Evolutionary conservation across 2,888 invertebrate genomes (phyloP), one percentile per base, ranked within the genome.

Genomic region (Epicampocera succincta): DNA sequence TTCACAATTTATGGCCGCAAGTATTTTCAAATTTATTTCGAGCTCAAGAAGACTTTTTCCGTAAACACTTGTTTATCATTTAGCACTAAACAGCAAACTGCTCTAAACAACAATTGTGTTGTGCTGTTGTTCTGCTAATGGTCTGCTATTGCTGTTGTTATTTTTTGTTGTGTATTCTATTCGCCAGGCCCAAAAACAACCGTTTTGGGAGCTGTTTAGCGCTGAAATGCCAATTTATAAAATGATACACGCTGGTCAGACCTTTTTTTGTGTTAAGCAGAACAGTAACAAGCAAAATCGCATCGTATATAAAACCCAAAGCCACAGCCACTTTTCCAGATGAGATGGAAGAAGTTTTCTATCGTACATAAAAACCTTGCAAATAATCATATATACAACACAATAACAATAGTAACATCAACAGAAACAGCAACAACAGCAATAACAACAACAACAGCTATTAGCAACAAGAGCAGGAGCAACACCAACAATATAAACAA

Each of bases 201-300:
- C 86, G 86, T 84, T 87, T 86, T 85, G 84, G 66, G 80, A 85
- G 86, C 87, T 83, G 85, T 85, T 86, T 88, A 84, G 84, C 84
- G 83, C 74, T 83, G 85, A 86, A 88, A 88, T 88, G 87, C 84
- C 85, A 84, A 80, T 84, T 80, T 82, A 76, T 69, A 80, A 84
- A 84, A 84, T 72, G 79, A 69, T 81, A 76, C 60, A 83, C 21
- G 75, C 77, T 85, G 84, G 84, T 72, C 85, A 84, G 77, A 84
- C 84, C 84, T 44, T 65, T 61, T 85, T 17, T 33, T 33, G 3
- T 33, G 33, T 9, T 40, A 33, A 42, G 11, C 56, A 60, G 75
- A 50, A 52, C 17, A 60, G 56, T 69, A 46, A 48, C 48, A 75
- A 84, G 68, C 76, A 84, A 81, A 81, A 80, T 33, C 33, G 33